A percentile compares a stretch with the other conserved stretches of the same genome.
These are phyloP conservation scores for Druon quercuslanigerum DNA, from an alignment of 1,140 invertebrate species.

Conservation along the genomic window DNA sequence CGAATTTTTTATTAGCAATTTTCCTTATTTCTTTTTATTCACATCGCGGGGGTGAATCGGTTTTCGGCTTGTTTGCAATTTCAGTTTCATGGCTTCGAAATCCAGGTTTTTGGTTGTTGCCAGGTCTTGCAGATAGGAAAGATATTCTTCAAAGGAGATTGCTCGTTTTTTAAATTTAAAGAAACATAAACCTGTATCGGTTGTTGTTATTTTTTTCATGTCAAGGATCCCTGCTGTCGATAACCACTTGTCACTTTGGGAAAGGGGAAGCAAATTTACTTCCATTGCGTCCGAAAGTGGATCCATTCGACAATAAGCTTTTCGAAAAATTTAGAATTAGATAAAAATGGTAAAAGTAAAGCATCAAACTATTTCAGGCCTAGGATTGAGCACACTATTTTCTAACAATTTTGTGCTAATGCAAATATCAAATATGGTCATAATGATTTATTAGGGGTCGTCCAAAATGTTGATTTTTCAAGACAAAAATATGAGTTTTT, in stretches of 20 bases:
- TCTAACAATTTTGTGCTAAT: no score
- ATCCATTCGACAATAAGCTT: constrained; percentile 61
- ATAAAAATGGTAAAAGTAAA: background rate
- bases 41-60: constrained; percentile 40
- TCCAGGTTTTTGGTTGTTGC: constrained; percentile 47
- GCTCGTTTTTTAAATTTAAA: constrained; percentile 78
- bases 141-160: constrained; percentile 56
- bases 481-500: no score
- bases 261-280: constrained; percentile 66
- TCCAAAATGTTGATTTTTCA: no score
- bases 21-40: constrained; percentile 33
- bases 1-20: constrained; percentile 14
- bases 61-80: constrained; percentile 52
- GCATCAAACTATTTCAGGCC: background rate
- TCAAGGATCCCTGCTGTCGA: constrained; percentile 81
- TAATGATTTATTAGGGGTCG: no score
- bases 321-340: background rate
- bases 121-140: constrained; percentile 53
- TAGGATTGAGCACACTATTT: no score
- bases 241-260: constrained; percentile 82
- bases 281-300: constrained; percentile 45
- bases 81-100: constrained; percentile 52
- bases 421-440: no score
- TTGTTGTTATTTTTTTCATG: constrained; percentile 78
- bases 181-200: constrained; percentile 78